Base-by-base conservation (phyloP, 2,113 vertebrate genomes). In the Mirounga angustirostris region DNA sequence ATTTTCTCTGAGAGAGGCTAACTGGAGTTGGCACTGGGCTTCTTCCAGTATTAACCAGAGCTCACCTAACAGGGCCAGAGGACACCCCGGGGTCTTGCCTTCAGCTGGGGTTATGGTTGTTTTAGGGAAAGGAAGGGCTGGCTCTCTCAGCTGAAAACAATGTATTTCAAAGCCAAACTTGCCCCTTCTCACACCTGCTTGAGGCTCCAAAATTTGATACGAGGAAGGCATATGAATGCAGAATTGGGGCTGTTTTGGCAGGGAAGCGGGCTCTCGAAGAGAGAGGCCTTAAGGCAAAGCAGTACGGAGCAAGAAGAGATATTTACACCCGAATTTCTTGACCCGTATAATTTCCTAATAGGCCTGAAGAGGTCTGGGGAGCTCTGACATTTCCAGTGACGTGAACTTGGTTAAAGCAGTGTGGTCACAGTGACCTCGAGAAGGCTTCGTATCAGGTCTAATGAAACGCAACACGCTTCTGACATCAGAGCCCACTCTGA, bases 401-500 rank as follows among this genome's bases (percentile, higher is more conserved):
- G 40, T 19, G 56, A 92, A 54, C 61, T 84, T 79, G 36, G 91
- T 86, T 89, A 92, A 54, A 74, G 40, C 4, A 6, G 30, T 8
- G 7, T 14, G 43, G 52, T 9, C 2, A 4, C 9, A 12, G 56
- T 90, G 84, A 94, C 88, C 93, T 93, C 74, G 14, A 81, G 80
- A 74, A 81, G 92, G 91, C 89, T 90, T 36, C 90, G 8, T 36
- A 87, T 87, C 74, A 90, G 58, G 80, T 83, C 93, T 92, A 97
- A 90, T 80, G 91, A 92, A 97, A 95, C 69, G n/a, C 92, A 96
- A 93, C 61, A 74, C 9, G 36, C 71, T 36, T 50, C 92, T 96
- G 98, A 83, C 92, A 90, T 97, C 87, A 95, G 92, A 91, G 79
- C 83, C 28, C 58, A 19, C 84, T 93, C 81, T 15, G 87, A 74